Evolutionary conservation across 2,888 invertebrate species (phyloP).

Genomic region (Pollenia griseotomentosa): DNA sequence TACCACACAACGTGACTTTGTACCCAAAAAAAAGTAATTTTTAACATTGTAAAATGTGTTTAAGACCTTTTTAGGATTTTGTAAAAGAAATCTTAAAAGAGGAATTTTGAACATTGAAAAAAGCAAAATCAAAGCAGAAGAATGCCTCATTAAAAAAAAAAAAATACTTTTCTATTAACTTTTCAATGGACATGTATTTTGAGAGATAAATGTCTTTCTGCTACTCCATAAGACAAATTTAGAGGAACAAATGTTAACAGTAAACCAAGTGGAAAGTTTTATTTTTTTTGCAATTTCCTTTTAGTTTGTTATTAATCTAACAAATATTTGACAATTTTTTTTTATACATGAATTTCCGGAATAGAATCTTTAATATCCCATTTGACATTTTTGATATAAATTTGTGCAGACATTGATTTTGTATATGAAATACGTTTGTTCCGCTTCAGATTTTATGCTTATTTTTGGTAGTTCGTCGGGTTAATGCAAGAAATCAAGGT

Average conservation of each 20-base stretch:
- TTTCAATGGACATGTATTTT: background rate
- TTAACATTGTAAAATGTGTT: background rate
- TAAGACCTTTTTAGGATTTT: background rate
- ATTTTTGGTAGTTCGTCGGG: no score
- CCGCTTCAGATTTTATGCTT: no score
- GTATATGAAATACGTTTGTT: background rate
- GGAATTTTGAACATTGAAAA: background rate
- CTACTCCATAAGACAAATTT: background rate
- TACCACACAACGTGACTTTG: slow-evolving; percentile 53
- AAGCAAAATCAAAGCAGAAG: slow-evolving; percentile 3
- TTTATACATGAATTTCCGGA: background rate
- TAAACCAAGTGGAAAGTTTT: slow-evolving; percentile 34
- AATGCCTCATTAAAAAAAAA: slow-evolving; percentile 9
- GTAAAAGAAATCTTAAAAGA: background rate
- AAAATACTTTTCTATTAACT: slow-evolving; percentile 6
- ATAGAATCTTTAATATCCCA: slow-evolving; percentile 1
- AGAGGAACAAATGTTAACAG: slow-evolving; percentile 35
- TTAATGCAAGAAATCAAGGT: no score
- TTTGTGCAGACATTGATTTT: background rate
- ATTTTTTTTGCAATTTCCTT: slow-evolving; percentile 25
- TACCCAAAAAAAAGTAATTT: slow-evolving; percentile 1
- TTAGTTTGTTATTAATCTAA: slow-evolving; percentile 5
- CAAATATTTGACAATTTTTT: background rate
- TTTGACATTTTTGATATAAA: slow-evolving; percentile 5
- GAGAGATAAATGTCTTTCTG: background rate